Base-by-base conservation (phyloP, 2,888 invertebrate species). In the Pachydiplax longipennis region DNA sequence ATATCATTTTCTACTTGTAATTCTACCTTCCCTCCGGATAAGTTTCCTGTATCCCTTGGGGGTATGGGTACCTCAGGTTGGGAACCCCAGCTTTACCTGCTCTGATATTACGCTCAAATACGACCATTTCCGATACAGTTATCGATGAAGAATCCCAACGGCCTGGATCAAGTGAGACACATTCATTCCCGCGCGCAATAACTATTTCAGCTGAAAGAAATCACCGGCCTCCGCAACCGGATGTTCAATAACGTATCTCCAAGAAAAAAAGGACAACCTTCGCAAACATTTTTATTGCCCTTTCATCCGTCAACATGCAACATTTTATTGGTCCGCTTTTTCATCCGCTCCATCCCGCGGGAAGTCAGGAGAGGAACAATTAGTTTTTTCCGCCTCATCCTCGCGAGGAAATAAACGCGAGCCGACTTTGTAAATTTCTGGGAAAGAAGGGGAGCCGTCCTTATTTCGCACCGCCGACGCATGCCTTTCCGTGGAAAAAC, bases 271-370 rank as follows among this genome's bases (percentile, higher is more conserved):
- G 65, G 87, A 58, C 87, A 87, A 37, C 87, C 87, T 87, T 87
- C 65, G 40, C 61, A 87, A 87, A 65, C 61, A 87, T 87, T 87
- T 87, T 87, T 87, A 87, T 87, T 35, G 37, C 87, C 35, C 61
- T 22, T 58, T 87, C 37, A 35, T 37, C 22, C 65, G 22, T n/a
- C 61, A 40, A 0, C 58, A 83, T 83, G 58, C 61, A 61, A 37
- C 87, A 40, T 87, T 87, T 87, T 87, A 87, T 87, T 65, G 35
- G 87, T 61, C 22, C 37, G 61, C 35, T 15, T 81, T 37, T 81
- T 35, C 13, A 35, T 44, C 53, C 37, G 2, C 40, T 73, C 73
- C 73, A 37, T 37, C 37, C 37, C 37, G 3, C 37, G 37, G 5
- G 37, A 37, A 37, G 37, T 5, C 44, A 31, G 25, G 25, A 73